These are phyloP conservation scores for Raja brachyura DNA, from an alignment of 2,113 vertebrate genomes.

Conservation along the genomic window DNA sequence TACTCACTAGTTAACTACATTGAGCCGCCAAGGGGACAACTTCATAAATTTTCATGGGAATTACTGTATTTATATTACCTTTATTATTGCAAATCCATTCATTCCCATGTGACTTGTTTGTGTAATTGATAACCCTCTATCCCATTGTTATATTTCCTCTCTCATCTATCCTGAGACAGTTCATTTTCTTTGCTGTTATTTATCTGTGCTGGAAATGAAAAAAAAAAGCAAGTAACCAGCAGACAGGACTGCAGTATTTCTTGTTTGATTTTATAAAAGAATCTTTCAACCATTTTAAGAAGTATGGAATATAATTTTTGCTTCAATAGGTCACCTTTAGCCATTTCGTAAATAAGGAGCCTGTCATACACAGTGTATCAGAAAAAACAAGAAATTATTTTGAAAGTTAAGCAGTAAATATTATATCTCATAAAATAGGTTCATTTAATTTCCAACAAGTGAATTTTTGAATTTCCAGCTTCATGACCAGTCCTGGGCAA, in stretches of 20 bases:
- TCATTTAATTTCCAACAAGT: slow-evolving; percentile 20
- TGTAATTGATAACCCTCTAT: neutral
- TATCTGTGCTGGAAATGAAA: neutral
- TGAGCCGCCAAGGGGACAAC: neutral
- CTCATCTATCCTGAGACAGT: neutral
- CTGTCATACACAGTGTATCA: neutral
- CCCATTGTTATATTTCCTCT: neutral
- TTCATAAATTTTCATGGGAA: neutral
- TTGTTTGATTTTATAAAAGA: neutral
- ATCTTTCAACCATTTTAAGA: slow-evolving; percentile 1
- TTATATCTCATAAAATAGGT: neutral
- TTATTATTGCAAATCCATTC: neutral
- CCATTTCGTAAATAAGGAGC: neutral
- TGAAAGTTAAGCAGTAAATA: neutral
- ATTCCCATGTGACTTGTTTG: neutral
- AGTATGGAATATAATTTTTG: neutral
- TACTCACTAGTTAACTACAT: neutral
- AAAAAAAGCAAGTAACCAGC: too few species aligned
- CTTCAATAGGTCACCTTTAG: neutral
- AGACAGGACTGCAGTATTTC: neutral
- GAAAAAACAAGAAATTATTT: neutral
- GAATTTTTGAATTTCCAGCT: neutral
- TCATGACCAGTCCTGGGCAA: neutral
- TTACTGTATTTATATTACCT: neutral
- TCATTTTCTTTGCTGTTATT: slow-evolving; percentile 26